A percentile compares a stretch with the other conserved stretches of the same genome.
These are phyloP conservation scores for Globodera rostochiensis DNA, from an alignment of 1,140 invertebrate genomes.

Conservation along the genomic window DNA sequence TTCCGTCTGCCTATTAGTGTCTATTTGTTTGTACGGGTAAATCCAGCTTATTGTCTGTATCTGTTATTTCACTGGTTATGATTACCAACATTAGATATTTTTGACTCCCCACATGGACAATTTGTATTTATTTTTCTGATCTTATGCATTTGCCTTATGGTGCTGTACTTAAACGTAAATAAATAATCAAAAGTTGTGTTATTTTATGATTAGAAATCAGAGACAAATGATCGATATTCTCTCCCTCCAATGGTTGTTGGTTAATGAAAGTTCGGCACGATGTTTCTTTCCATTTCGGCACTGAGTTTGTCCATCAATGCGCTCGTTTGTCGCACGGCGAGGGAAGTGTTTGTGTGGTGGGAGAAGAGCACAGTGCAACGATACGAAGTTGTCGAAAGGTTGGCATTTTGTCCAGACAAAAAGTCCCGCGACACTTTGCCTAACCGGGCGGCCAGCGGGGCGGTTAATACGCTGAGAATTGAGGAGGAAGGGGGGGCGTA, in stretches of 20 bases:
- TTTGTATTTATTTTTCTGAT: too few relatives aligned
- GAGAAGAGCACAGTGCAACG: conserved; percentile 9
- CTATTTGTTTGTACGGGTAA: too few relatives aligned
- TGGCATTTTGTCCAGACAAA: background rate
- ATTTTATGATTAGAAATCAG: too few relatives aligned
- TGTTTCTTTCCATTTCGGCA: background rate
- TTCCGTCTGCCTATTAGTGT: too few relatives aligned
- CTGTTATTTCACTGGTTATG: too few relatives aligned
- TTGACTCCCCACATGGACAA: too few relatives aligned
- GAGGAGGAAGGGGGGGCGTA: background rate
- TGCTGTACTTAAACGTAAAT: too few relatives aligned
- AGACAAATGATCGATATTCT: too few relatives aligned
- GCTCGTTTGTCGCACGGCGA: background rate
- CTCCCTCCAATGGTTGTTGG: background rate
- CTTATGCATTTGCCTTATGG: too few relatives aligned
- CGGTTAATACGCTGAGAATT: background rate
- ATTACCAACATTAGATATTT: too few relatives aligned
- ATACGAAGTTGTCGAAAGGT: background rate
- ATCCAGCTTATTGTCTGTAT: too few relatives aligned
- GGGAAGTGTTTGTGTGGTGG: background rate
- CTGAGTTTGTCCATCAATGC: background rate
- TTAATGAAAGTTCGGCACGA: background rate
- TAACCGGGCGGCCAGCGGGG: background rate
- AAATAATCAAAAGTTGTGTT: too few relatives aligned
- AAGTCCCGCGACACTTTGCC: background rate